These are phyloP conservation scores for Olivierus martensii DNA, from an alignment of 1,140 invertebrate genomes.

Conservation along the genomic window DNA sequence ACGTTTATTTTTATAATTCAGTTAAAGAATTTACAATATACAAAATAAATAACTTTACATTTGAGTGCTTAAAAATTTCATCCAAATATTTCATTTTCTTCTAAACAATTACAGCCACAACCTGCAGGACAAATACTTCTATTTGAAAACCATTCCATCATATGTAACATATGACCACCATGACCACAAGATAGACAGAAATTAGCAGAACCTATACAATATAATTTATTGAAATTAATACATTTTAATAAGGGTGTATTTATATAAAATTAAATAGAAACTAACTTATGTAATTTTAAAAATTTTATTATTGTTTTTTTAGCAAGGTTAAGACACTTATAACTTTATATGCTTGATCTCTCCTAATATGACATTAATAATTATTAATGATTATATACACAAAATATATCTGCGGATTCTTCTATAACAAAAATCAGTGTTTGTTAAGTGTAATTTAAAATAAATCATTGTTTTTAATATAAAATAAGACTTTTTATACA, in stretches of 20 bases:
- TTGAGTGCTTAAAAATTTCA: too few species aligned
- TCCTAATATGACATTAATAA: background rate
- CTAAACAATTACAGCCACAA: constrained; percentile 76
- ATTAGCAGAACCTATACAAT: constrained; percentile 47
- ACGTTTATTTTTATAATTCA: too few species aligned
- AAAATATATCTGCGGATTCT: too few species aligned
- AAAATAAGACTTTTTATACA: too few species aligned
- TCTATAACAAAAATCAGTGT: too few species aligned
- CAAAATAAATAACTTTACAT: too few species aligned
- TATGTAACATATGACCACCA: constrained; percentile 71
- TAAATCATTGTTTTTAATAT: too few species aligned
- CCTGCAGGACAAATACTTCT: constrained; percentile 56
- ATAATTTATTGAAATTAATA: constrained; percentile 17
- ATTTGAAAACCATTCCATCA: constrained; percentile 59
- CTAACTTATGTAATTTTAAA: background rate
- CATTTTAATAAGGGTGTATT: constrained; percentile 2
- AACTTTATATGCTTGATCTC: background rate
- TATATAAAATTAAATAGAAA: constrained; percentile 7
- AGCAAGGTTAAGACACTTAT: background rate
- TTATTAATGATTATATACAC: too few species aligned
- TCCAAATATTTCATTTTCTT: constrained; percentile 34
- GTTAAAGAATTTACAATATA: too few species aligned
- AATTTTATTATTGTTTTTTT: background rate
- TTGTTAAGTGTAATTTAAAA: too few species aligned
- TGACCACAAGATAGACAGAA: constrained; percentile 77